These are phyloP conservation scores for Neodiprion lecontei DNA, from an alignment of 1,140 invertebrate genomes.

Conservation along the genomic window DNA sequence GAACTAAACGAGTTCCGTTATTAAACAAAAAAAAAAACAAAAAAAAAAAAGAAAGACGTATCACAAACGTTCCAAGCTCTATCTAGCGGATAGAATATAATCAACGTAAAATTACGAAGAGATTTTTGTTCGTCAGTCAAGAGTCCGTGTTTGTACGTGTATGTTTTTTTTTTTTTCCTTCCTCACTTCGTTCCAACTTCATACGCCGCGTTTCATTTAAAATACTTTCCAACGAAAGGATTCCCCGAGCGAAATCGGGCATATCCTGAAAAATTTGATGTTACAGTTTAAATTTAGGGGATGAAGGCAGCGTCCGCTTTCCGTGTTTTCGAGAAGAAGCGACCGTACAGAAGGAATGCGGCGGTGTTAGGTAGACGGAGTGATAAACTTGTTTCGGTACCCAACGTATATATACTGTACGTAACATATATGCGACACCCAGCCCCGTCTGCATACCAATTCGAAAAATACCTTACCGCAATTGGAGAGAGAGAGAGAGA, in stretches of 20 bases:
- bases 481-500: neutral
- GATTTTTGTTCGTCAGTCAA: too few species aligned
- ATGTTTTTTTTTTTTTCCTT: too few species aligned
- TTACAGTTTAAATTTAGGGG: constrained; percentile 34
- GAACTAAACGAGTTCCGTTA: too few species aligned
- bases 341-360: constrained; percentile 14
- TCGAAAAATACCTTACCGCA: neutral
- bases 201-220: neutral
- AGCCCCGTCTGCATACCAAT: neutral
- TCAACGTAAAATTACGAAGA: too few species aligned
- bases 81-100: too few species aligned
- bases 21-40: too few species aligned
- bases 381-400: constrained; percentile 28
- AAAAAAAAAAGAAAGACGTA: too few species aligned
- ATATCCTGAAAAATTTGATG: constrained; percentile 42
- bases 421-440: neutral
- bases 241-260: constrained; percentile 40
- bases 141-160: too few species aligned
- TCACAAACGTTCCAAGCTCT: too few species aligned
- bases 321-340: too few species aligned
- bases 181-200: neutral
- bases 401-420: neutral
- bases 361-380: neutral
- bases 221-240: constrained; percentile 21
- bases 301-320: neutral